These are phyloP conservation scores for Nymphalis polychloros DNA, from an alignment of 2,888 invertebrate genomes.

Conservation along the genomic window DNA sequence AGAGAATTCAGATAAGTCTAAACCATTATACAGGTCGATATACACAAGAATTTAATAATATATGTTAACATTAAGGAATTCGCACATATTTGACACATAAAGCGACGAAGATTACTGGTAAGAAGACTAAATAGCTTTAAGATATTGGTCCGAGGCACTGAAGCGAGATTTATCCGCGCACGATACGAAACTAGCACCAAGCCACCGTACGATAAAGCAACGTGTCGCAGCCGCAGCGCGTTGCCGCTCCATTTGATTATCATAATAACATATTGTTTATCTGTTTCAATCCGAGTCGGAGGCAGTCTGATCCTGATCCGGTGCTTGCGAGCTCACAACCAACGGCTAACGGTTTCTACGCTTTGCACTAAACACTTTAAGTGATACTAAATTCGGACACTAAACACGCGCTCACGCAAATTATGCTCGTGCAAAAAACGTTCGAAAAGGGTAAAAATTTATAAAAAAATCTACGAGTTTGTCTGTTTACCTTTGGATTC, in stretches of 20 bases:
- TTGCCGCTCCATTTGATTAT: slow-evolving; percentile 12
- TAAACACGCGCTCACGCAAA: slow-evolving; percentile 57
- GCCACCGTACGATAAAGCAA: slow-evolving; percentile 70
- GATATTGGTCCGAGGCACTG: slow-evolving; percentile 81
- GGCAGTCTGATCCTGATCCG: slow-evolving; percentile 29
- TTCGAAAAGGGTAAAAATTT: slow-evolving; percentile 71
- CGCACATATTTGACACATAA: slow-evolving; percentile 82
- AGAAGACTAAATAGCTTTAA: slow-evolving; percentile 70
- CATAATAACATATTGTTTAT: slow-evolving; percentile 65
- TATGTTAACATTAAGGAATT: slow-evolving; percentile 77
- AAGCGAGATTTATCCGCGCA: slow-evolving; percentile 74
- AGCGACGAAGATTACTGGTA: slow-evolving; percentile 76
- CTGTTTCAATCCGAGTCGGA: slow-evolving; percentile 37
- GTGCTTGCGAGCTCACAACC: slow-evolving; percentile 47
- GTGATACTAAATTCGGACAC: slow-evolving; percentile 33
- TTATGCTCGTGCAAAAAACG: slow-evolving; percentile 64
- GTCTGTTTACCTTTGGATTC: slow-evolving; percentile 52
- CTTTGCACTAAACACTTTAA: slow-evolving; percentile 32
- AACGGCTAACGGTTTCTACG: slow-evolving; percentile 44
- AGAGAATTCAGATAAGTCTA: slow-evolving; percentile 74
- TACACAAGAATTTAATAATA: slow-evolving; percentile 72
- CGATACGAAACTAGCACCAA: slow-evolving; percentile 75
- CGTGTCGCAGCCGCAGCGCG: slow-evolving; percentile 44
- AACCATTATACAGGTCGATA: slow-evolving; percentile 81
- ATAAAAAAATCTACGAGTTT: slow-evolving; percentile 66